Conservation (phyloP, 2,888 invertebrate genomes). For the Acanthosepion esculentum region DNA sequence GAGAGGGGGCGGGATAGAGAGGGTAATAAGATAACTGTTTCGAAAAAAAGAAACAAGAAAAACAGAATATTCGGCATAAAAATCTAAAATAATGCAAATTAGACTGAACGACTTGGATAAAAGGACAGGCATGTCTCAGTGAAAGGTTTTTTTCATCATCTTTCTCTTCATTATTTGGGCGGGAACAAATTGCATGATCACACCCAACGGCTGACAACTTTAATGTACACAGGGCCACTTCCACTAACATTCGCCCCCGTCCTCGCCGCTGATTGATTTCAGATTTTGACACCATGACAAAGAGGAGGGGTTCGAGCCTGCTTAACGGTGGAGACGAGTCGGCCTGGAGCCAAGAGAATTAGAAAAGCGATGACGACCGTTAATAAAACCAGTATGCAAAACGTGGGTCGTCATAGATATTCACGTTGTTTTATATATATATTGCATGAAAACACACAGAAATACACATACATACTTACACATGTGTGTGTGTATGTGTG, state of each 20-base stretch:
- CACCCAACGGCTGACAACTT: neutral
- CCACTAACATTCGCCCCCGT: neutral
- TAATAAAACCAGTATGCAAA: neutral
- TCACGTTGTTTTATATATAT: neutral
- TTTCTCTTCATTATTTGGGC: neutral
- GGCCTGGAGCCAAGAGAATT: neutral
- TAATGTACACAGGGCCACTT: neutral
- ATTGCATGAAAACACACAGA: neutral
- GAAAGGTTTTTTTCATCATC: neutral
- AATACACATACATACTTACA: neutral
- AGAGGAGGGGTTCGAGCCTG: constrained; percentile 18
- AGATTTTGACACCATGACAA: neutral
- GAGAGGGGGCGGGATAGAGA: no score
- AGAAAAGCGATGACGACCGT: neutral
- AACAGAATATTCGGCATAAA: no score
- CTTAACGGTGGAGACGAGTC: neutral
- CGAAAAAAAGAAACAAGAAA: no score
- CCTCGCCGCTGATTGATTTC: neutral
- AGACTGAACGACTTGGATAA: neutral
- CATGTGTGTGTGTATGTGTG: neutral
- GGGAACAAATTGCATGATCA: neutral
- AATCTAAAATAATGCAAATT: neutral
- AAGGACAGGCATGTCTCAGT: neutral
- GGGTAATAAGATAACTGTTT: no score
- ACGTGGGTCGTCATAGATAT: neutral